These are phyloP conservation scores for Aurelia aurita DNA, from an alignment of 30 jellyfish, hydroid and myxozoan genomes.

Conservation along the genomic window DNA sequence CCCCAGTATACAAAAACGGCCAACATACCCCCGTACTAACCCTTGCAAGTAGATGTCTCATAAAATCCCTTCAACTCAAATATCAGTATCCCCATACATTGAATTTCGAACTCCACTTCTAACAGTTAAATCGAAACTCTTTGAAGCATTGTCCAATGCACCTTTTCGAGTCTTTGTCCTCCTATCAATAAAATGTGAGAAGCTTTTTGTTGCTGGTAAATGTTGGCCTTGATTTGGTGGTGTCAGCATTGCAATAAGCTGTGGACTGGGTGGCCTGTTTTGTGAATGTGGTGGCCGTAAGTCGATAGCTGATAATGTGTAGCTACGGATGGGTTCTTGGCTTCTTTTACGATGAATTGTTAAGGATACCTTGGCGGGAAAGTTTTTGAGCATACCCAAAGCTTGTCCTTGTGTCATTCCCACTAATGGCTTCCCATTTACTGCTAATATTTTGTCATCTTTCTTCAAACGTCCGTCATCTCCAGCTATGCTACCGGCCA, in stretches of 20 bases:
- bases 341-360: slow-evolving; percentile 58
- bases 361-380: slow-evolving; percentile 64
- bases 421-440: slow-evolving; percentile 73
- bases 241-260: slow-evolving; percentile 31
- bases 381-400: slow-evolving; percentile 76
- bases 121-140: slow-evolving; percentile 64
- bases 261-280: slow-evolving; percentile 18
- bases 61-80: neutral
- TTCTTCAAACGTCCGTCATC: slow-evolving; percentile 78
- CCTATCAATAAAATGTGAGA: slow-evolving; percentile 52
- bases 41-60: too few relatives aligned
- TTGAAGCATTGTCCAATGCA: slow-evolving; percentile 15
- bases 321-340: slow-evolving; percentile 30
- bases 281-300: slow-evolving; percentile 44
- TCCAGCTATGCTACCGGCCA: slow-evolving; percentile 93
- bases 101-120: slow-evolving; percentile 71
- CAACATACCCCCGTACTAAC: too few relatives aligned
- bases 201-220: slow-evolving; percentile 45
- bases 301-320: slow-evolving; percentile 42
- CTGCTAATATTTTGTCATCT: slow-evolving; percentile 75
- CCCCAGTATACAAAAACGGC: too few relatives aligned
- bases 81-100: slow-evolving; percentile 71
- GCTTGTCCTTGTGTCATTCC: slow-evolving; percentile 94
- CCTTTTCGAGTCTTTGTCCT: slow-evolving; percentile 3
- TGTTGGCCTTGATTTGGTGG: slow-evolving; percentile 12